Base-by-base conservation (phyloP, 2,888 invertebrate genomes). In the Ophraella communa region DNA sequence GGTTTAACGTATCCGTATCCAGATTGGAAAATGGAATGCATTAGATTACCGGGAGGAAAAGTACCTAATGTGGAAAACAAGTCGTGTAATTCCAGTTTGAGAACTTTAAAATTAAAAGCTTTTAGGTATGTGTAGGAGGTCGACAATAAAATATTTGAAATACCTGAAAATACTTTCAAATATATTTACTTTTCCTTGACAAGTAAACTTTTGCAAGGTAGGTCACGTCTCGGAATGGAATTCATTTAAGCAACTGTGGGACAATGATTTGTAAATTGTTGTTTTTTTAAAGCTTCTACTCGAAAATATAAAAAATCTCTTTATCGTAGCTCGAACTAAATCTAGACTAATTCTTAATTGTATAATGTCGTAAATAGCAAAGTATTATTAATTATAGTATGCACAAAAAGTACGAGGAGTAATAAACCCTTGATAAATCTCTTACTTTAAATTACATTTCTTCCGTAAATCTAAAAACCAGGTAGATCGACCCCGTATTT, bases 31-130 rank as follows among this genome's bases (percentile, higher is more conserved):
- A 24, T 24, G 49, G 23, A 49, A 49, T 49, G 49, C 49, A 51
- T 51, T 51, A 51, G 11, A 51, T 51, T 51, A 51, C 49, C 7
- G 5, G 3, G 49, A 47, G 49, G 23, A 14, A 51, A 51, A 27
- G 17, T 51, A 18, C 17, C 49, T 51, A 51, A 51, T 27, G 49
- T 51, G 49, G 49, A 24, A 27, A 51, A 27, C 27, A 17, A 14
- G 8, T 27, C 24, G 23, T 47, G 45, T 47, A 47, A 47, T 47
- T 47, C 20, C 20, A 51, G 49, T 51, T 51, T 24, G 17, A 18
- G 17, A 51, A 51, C 49, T 51, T 10, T 51, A 10, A 51, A 51
- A 51, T 51, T 51, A 17, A 51, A 51, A 27, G 49, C 24, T 45
- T 20, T 45, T 21, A 1, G 20, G 21, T 45, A 21, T 45, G 11